These are phyloP conservation scores for Oxyura jamaicensis DNA, from an alignment of 2,113 vertebrate genomes.

Conservation along the genomic window DNA sequence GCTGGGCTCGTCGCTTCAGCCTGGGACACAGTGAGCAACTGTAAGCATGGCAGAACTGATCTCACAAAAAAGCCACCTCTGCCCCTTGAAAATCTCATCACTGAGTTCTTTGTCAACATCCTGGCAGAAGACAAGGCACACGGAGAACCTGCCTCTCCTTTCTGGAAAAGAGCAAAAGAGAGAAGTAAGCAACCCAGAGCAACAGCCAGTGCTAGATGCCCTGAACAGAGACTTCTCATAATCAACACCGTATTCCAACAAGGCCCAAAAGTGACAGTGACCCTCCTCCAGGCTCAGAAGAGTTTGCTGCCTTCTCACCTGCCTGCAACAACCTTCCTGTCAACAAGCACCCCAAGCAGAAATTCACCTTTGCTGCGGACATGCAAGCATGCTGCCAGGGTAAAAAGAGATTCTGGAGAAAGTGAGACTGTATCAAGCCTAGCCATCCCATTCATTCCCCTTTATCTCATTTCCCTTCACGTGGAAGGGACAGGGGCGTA, in stretches of 20 bases:
- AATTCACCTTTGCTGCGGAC: background rate
- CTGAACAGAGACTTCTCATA: background rate
- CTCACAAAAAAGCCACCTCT: background rate
- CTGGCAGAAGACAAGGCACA: background rate
- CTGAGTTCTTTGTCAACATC: background rate
- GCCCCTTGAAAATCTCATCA: background rate
- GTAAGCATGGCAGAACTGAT: background rate
- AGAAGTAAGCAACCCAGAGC: background rate
- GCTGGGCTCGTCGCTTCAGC: background rate
- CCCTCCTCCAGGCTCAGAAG: background rate
- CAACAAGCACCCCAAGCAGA: background rate
- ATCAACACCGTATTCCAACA: background rate
- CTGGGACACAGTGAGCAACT: background rate
- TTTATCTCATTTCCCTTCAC: background rate
- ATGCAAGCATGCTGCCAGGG: background rate
- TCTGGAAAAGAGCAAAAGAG: background rate
- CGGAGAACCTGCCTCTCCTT: background rate
- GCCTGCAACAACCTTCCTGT: fast-evolving
- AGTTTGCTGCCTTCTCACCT: background rate
- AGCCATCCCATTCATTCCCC: background rate
- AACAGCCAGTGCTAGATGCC: background rate
- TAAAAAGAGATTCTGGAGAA: background rate
- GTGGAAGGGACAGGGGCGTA: background rate
- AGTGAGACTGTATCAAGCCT: background rate
- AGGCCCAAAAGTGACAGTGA: background rate